Percentiles rank a stretch among this genome's conserved stretches.
Evolutionary conservation across 2,888 invertebrate species (phyloP).

Genomic region (Reticulitermes lucifugus): DNA sequence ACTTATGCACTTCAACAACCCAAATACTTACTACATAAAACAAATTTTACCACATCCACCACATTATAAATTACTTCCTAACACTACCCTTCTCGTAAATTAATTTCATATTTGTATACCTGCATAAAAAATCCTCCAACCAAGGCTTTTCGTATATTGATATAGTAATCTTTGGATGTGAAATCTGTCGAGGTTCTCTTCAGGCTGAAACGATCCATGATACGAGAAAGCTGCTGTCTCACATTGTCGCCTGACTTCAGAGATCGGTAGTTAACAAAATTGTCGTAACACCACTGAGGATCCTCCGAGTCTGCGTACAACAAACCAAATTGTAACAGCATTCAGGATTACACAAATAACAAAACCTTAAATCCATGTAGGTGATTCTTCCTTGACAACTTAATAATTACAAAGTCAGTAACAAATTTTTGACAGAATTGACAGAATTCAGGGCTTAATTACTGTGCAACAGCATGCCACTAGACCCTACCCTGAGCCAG

Average conservation of each 20-base stretch:
- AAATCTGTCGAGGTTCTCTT: conserved; percentile 97
- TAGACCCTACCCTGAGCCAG: too few species aligned
- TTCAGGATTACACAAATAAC: background rate
- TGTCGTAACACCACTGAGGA: conserved; percentile 99
- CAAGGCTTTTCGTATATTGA: conserved; percentile 97
- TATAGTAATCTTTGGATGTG: conserved; percentile 98
- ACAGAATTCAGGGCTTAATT: too few species aligned
- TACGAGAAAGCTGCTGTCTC: conserved; percentile 94
- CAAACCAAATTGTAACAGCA: conserved; percentile 1
- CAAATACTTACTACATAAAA: too few species aligned
- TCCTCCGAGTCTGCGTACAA: conserved; percentile 90
- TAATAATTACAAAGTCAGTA: too few species aligned
- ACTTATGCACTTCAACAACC: too few species aligned
- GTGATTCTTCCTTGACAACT: too few species aligned
- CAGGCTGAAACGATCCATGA: conserved; percentile 97
- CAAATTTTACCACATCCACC: too few species aligned
- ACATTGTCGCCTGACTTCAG: conserved; percentile 99
- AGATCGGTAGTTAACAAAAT: conserved; percentile 98
- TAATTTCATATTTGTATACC: conserved; percentile 66
- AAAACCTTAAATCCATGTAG: too few species aligned
- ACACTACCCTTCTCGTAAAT: too few species aligned
- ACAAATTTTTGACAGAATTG: too few species aligned
- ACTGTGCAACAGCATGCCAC: too few species aligned
- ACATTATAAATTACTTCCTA: too few species aligned
- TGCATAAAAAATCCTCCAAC: conserved; percentile 99